These are phyloP conservation scores for Cheilosia grossa DNA, from an alignment of 2,888 invertebrate genomes.

Conservation along the genomic window DNA sequence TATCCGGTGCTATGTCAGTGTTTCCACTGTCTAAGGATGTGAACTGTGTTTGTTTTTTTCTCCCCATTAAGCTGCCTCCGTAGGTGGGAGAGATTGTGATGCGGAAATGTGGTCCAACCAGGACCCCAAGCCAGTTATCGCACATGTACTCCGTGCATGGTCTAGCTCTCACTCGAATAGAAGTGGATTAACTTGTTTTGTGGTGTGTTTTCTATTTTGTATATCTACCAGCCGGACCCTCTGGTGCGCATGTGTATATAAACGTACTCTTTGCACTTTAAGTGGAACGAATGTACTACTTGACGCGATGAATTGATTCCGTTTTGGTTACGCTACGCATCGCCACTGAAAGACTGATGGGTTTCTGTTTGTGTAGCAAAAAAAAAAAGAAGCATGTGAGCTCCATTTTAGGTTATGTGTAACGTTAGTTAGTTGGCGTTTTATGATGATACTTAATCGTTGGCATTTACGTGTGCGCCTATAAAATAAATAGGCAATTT, in stretches of 20 bases:
- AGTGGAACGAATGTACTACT: conserved; percentile 53
- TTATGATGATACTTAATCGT: conserved; percentile 23
- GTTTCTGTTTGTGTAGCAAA: conserved; percentile 3
- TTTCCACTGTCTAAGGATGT: conserved; percentile 13
- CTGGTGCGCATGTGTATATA: neutral
- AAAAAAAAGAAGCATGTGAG: neutral
- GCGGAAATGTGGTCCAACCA: conserved; percentile 68
- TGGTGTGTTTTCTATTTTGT: conserved; percentile 23
- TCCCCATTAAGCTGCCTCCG: neutral
- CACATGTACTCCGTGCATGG: conserved; percentile 29
- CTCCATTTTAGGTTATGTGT: conserved; percentile 35
- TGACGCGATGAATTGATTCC: conserved; percentile 61
- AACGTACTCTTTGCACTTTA: conserved; percentile 31
- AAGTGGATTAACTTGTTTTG: conserved; percentile 63
- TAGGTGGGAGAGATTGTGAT: conserved; percentile 55
- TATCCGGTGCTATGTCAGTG: conserved; percentile 1
- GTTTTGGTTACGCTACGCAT: conserved; percentile 40
- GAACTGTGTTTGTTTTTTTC: neutral
- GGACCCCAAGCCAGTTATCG: conserved; percentile 67
- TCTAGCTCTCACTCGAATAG: conserved; percentile 24
- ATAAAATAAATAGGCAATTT: conserved; percentile 3
- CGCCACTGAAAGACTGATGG: conserved; percentile 34
- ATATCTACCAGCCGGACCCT: conserved; percentile 2
- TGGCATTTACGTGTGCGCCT: conserved; percentile 16
- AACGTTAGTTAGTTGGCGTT: conserved; percentile 28